Conservation (phyloP, 1,140 invertebrate species). For the Ceratoteleas bidentatus region DNA sequence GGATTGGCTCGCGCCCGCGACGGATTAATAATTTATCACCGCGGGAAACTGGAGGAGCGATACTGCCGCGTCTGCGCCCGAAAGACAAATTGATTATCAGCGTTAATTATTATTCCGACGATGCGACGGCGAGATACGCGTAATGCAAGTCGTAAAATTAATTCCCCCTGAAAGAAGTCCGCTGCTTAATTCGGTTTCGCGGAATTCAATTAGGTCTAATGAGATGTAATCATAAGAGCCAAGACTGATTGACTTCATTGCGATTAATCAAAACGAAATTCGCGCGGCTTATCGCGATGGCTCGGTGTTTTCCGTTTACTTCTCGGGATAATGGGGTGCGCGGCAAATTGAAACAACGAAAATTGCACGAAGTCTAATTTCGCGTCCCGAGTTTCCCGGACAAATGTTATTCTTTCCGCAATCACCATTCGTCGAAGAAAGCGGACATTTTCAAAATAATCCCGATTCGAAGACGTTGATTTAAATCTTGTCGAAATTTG, state of each 20-base stretch:
- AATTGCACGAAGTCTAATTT: too few relatives aligned
- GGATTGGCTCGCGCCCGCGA: too few relatives aligned
- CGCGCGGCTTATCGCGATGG: not conserved
- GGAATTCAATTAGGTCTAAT: conserved; percentile 15
- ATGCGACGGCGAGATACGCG: too few relatives aligned
- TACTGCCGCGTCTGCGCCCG: too few relatives aligned
- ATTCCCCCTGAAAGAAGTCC: not conserved
- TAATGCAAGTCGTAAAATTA: not conserved
- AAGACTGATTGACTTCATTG: conserved; percentile 3
- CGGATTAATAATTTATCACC: too few relatives aligned
- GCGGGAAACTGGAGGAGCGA: too few relatives aligned
- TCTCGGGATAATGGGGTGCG: not conserved
- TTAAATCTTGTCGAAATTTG: too few relatives aligned
- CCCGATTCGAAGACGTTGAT: not conserved
- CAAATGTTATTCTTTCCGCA: too few relatives aligned
- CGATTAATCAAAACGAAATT: conserved; percentile 13
- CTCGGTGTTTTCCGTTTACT: not conserved
- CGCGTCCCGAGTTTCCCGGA: too few relatives aligned
- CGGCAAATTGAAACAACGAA: not conserved
- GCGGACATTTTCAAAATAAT: not conserved
- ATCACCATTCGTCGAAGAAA: too few relatives aligned
- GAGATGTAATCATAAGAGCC: conserved; percentile 9
- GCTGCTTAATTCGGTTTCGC: not conserved
- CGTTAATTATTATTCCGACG: too few relatives aligned
- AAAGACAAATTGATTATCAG: too few relatives aligned